These are phyloP conservation scores for Battus philenor DNA, from an alignment of 1,140 invertebrate species.

Conservation along the genomic window DNA sequence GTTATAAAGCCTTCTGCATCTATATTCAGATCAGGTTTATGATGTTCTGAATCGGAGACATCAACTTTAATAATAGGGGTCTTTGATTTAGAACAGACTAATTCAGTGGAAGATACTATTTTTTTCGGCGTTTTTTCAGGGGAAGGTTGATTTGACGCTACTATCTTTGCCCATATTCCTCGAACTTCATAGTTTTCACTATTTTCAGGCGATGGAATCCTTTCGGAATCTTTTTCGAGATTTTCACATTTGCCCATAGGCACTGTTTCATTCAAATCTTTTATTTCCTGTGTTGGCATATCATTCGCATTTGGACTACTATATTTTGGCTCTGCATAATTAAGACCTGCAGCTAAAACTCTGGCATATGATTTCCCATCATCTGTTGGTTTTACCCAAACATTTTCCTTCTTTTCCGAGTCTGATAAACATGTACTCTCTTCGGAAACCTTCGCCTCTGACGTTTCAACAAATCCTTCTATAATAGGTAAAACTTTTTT, in stretches of 20 bases:
- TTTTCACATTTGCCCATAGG: conserved; percentile 4
- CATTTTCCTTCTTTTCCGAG: conserved; percentile 29
- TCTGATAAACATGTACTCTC: conserved; percentile 6
- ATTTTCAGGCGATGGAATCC: conserved; percentile 13
- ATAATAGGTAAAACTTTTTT: conserved; percentile 28
- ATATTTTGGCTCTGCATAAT: conserved; percentile 2
- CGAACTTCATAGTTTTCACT: conserved; percentile 20
- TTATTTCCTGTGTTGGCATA: conserved; percentile 19
- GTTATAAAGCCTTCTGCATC: conserved; percentile 69
- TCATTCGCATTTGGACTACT: conserved; percentile 2
- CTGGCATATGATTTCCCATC: conserved; percentile 79
- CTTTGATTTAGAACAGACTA: conserved; percentile 22
- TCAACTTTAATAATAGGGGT: conserved; percentile 66
- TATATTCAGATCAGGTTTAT: conserved; percentile 39
- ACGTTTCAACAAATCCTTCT: neutral
- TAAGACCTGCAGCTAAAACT: conserved; percentile 71
- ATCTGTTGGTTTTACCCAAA: conserved; percentile 67
- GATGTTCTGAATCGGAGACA: conserved; percentile 37
- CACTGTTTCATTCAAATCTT: neutral
- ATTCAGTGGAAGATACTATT: conserved; percentile 18
- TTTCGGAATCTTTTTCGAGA: conserved; percentile 10
- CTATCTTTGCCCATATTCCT: conserved; percentile 68
- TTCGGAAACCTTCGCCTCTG: neutral
- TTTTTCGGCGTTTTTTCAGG: conserved; percentile 36
- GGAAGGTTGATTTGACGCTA: conserved; percentile 47